Base-by-base conservation (phyloP, 2,888 invertebrate species). In the Thereva unica region DNA sequence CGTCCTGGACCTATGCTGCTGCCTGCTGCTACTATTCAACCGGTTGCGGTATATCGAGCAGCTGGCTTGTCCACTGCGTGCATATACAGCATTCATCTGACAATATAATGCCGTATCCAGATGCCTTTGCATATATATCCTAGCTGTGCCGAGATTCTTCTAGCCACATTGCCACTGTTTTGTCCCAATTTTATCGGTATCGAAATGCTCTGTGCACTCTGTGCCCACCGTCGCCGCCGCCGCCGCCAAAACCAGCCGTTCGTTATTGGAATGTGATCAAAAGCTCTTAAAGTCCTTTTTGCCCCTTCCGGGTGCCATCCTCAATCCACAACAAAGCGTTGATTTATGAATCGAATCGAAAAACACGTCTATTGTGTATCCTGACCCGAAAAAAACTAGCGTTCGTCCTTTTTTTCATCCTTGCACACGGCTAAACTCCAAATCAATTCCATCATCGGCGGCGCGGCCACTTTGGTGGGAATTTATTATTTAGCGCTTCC, bases 211-310 rank as follows among this genome's bases (percentile, higher is more conserved):
- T 12, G 9, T 6, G 6, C 49, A 8, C 49, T 12, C 12, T 10
- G 3, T 52, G 8, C 34, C 9, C 52, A 23, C 52, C 34, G 5
- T 6, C 5, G 52, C 52, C 52, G 4, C 4, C 12, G 8, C 34
- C 37, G 35, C 47, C 47, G 7, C 10, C 47, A 10, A 41, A 47
- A 34, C 38, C 10, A 7, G 10, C 12, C 47, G 57, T 59, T 59
- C 23, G 23, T 47, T 59, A 59, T 59, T 59, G 57, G 57, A 47
- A 59, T 47, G 37, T 38, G 57, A 59, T 59, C 57, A 59, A 59
- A 59, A 59, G 47, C 45, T 23, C 23, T 23, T 23, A 23, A 23
- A 23, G 23, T 23, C 23, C 23, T 23, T 23, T 23, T 23, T 23
- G 23, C 23, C 23, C 23, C 23, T 23, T 23, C 23, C 2, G 23